Conservation (phyloP, 1,140 invertebrate species). For the Neodiprion pinetum region DNA sequence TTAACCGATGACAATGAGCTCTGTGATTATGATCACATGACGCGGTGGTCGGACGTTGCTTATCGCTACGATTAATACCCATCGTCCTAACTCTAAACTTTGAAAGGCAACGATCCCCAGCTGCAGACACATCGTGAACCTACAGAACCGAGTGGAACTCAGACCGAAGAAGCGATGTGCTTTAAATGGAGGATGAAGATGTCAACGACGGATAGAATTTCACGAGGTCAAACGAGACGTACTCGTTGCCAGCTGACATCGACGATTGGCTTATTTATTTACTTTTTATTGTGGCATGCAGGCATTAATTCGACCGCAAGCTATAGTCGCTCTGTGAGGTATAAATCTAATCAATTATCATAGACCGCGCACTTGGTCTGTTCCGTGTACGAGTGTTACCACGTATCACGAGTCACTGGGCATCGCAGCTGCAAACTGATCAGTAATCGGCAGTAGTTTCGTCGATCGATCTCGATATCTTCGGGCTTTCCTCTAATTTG, state of each 20-base stretch:
- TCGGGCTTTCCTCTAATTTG: too few species aligned
- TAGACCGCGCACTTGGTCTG: background rate
- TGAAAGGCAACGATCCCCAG: background rate
- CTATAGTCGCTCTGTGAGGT: background rate
- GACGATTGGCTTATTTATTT: constrained; percentile 14
- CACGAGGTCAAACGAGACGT: background rate
- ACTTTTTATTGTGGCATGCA: constrained; percentile 11
- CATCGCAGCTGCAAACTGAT: too few species aligned
- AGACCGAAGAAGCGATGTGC: background rate
- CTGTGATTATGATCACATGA: background rate
- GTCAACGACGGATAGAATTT: constrained; percentile 8
- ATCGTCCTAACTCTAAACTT: background rate
- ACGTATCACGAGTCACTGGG: too few species aligned
- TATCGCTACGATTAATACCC: background rate
- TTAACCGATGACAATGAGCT: background rate
- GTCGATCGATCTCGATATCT: too few species aligned
- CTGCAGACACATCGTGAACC: background rate
- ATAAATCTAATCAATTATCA: background rate
- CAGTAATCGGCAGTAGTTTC: too few species aligned
- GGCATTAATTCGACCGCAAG: background rate
- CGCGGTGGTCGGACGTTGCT: background rate
- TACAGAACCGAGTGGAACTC: background rate
- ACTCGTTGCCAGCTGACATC: background rate
- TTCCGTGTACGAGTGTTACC: too few species aligned
- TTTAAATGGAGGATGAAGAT: constrained; percentile 2